These are phyloP conservation scores for Pituophis catenifer DNA, from an alignment of 2,113 vertebrate genomes.

Conservation along the genomic window DNA sequence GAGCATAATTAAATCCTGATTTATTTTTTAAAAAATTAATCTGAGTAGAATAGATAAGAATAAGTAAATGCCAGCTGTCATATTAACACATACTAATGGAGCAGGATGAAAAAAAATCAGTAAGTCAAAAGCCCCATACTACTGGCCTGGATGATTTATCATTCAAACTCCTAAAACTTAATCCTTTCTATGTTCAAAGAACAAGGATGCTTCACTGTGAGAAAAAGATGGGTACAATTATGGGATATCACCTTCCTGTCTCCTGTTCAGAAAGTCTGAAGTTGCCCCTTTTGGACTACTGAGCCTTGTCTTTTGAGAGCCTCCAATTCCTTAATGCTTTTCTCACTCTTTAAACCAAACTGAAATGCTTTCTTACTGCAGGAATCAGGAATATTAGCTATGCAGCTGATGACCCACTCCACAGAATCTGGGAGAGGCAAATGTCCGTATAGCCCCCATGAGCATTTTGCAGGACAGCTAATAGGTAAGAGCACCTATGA, in stretches of 20 bases:
- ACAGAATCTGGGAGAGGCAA: constrained; percentile 80
- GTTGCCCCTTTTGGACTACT: background rate
- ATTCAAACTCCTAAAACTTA: background rate
- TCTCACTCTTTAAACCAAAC: background rate
- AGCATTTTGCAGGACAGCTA: constrained; percentile 75
- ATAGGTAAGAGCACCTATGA: constrained; percentile 64
- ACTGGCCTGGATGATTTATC: background rate
- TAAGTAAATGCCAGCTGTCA: background rate
- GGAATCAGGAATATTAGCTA: constrained; percentile 10
- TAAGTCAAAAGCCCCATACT: background rate
- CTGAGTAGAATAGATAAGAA: background rate
- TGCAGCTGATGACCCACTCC: constrained; percentile 58
- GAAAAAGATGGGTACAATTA: background rate
- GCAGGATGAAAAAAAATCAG: background rate
- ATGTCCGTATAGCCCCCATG: constrained; percentile 82
- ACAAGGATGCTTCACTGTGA: background rate
- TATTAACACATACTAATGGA: background rate
- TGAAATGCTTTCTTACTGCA: constrained; percentile 32
- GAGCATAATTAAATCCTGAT: background rate
- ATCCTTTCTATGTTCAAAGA: background rate
- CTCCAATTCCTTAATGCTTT: background rate
- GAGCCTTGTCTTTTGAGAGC: background rate
- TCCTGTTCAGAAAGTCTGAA: background rate
- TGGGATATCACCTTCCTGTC: background rate
- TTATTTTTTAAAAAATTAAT: background rate